A percentile compares a stretch with the other conserved stretches of the same genome.
Conservation (phyloP, 2,113 vertebrate genomes). For the Malurus cyaneus region DNA sequence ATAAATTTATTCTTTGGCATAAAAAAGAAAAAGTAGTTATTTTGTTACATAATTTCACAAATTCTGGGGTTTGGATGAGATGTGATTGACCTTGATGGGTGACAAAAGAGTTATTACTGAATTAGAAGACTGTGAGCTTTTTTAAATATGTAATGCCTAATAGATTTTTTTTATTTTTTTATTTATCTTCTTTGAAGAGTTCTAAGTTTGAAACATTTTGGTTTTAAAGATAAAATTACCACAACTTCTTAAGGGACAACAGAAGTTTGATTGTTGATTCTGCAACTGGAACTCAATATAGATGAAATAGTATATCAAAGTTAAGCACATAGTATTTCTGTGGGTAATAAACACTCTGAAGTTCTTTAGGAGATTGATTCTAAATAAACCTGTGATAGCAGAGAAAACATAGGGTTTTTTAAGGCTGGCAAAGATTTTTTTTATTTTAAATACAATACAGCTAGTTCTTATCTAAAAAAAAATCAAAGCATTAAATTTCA, state of each 20-base stretch:
- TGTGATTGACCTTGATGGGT: neutral
- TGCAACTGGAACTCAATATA: neutral
- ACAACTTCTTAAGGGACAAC: neutral
- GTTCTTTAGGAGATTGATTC: neutral
- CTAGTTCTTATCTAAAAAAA: neutral
- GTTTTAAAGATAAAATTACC: slow-evolving; percentile 2
- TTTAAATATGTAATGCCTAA: accelerated
- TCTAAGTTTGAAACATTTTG: neutral
- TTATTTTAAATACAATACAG: neutral
- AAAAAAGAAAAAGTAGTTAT: too few relatives aligned
- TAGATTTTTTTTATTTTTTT: too few relatives aligned
- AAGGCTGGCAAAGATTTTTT: neutral
- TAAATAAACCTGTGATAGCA: neutral
- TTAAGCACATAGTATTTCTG: neutral
- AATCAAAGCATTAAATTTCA: neutral
- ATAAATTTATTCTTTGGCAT: neutral
- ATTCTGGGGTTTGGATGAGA: neutral
- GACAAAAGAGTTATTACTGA: neutral
- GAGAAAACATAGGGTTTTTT: neutral
- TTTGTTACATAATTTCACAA: neutral
- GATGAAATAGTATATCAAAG: neutral
- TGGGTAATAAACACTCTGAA: neutral
- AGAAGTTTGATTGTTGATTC: neutral
- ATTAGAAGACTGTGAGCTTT: neutral
- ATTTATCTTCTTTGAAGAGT: neutral